Evolutionary conservation across 2,888 invertebrate genomes (phyloP).

Genomic region (Helicoverpa assulta): DNA sequence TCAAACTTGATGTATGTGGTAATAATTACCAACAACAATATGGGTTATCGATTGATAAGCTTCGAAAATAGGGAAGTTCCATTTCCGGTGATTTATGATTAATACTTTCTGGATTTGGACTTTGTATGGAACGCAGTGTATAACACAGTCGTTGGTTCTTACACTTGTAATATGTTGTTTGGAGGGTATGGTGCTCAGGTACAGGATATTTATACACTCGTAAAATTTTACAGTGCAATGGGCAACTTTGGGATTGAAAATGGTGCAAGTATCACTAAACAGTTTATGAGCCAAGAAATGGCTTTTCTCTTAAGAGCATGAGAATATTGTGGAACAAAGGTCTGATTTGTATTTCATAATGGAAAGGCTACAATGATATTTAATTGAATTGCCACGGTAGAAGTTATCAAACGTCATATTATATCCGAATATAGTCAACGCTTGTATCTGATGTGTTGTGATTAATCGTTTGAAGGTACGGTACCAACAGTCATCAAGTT

Average conservation of each 20-base stretch:
- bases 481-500: conserved; percentile 28
- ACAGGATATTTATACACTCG: conserved; percentile 23
- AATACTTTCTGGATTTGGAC: neutral
- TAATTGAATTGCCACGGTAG: conserved; percentile 23
- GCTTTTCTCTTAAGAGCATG: conserved; percentile 4
- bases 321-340: conserved; percentile 11
- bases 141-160: neutral
- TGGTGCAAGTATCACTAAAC: conserved; percentile 33
- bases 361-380: neutral
- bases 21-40: conserved; percentile 16
- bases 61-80: neutral
- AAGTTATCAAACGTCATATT: conserved; percentile 5
- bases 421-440: conserved; percentile 31
- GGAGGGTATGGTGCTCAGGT: conserved; percentile 21
- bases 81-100: conserved; percentile 9
- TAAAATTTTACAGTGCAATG: conserved; percentile 36
- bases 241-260: conserved; percentile 32
- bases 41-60: conserved; percentile 15
- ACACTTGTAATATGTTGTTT: neutral
- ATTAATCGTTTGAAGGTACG: conserved; percentile 36
- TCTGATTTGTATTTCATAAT: neutral
- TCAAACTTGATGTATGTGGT: neutral
- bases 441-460: conserved; percentile 15
- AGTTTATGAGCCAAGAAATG: conserved; percentile 50
- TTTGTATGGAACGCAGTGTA: neutral